These are phyloP conservation scores for Eulemur macaco DNA, from an alignment of 2,113 vertebrate genomes.

Conservation along the genomic window DNA sequence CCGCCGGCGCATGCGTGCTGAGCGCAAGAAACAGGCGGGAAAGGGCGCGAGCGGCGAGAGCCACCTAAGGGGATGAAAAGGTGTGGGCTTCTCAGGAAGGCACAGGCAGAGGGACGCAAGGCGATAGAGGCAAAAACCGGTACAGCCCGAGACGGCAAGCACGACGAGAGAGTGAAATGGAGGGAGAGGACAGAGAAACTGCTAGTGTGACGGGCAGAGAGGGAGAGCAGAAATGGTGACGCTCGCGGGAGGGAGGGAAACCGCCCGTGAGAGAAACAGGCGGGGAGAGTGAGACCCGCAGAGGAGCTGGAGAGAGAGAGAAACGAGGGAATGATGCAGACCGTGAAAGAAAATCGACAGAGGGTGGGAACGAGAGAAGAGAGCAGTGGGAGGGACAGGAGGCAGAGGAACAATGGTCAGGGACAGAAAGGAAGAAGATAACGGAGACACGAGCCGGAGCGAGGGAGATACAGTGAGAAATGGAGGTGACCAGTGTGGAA, in stretches of 20 bases:
- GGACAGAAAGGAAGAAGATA: no score
- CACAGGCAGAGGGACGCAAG: background rate
- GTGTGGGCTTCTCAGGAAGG: no score
- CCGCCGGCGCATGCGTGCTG: background rate
- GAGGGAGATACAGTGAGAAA: background rate
- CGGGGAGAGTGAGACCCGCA: background rate
- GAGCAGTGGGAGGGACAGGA: background rate
- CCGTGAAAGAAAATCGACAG: background rate
- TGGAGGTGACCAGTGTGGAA: background rate
- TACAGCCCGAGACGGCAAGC: background rate
- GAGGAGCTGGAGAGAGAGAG: background rate
- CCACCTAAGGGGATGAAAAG: fast-evolving
- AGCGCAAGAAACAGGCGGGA: background rate
- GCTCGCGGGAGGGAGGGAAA: background rate
- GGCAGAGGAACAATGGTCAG: no score
- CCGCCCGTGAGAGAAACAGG: no score
- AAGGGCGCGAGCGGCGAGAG: fast-evolving
- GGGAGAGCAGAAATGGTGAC: fast-evolving
- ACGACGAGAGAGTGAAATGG: background rate
- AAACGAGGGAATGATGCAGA: background rate
- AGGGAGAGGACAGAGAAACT: no score
- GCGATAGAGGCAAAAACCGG: background rate
- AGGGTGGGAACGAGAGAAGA: background rate
- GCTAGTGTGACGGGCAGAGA: background rate
- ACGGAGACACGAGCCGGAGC: fast-evolving